phyloP scores from a whole-genome alignment of 2,888 invertebrate genomes.

The Agelastica alni region DNA sequence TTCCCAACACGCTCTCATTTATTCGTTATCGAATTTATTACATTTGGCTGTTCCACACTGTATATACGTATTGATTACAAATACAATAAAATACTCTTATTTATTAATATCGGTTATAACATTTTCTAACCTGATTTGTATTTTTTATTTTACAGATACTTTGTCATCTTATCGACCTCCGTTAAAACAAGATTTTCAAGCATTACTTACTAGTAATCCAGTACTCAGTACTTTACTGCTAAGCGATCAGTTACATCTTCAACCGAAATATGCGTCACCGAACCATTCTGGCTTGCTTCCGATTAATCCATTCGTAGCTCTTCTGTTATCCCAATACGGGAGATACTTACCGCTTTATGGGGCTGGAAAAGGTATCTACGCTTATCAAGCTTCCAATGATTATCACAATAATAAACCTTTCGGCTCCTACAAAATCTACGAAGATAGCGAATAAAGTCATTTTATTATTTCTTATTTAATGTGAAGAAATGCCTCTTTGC shows the following conservation, averaged over 20 bases:
- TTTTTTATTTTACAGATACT: slow-evolving; percentile 2
- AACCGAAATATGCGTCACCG: slow-evolving; percentile 51
- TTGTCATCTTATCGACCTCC: neutral
- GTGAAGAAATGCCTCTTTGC: no score
- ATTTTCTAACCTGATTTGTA: no score
- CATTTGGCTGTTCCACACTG: no score
- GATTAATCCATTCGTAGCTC: slow-evolving; percentile 64
- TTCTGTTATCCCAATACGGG: slow-evolving; percentile 68
- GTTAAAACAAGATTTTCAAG: slow-evolving; percentile 15
- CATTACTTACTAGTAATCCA: slow-evolving; percentile 40
- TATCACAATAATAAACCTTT: slow-evolving; percentile 69
- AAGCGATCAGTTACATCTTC: slow-evolving; percentile 44
- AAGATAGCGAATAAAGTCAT: slow-evolving; percentile 46
- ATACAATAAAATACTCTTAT: neutral
- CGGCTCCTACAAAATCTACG: slow-evolving; percentile 63
- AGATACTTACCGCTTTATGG: slow-evolving; percentile 58
- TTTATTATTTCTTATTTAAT: no score
- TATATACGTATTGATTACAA: neutral
- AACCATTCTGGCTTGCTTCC: slow-evolving; percentile 64
- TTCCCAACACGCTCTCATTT: no score
- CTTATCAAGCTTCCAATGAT: slow-evolving; percentile 67
- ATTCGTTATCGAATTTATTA: no score
- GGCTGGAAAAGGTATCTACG: slow-evolving; percentile 61
- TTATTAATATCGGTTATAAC: no score
- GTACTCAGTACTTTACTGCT: slow-evolving; percentile 47